Percentiles rank a stretch among this genome's conserved stretches.
These are phyloP conservation scores for Drosophila phalerata DNA, from an alignment of 2,888 invertebrate species.

Conservation along the genomic window DNA sequence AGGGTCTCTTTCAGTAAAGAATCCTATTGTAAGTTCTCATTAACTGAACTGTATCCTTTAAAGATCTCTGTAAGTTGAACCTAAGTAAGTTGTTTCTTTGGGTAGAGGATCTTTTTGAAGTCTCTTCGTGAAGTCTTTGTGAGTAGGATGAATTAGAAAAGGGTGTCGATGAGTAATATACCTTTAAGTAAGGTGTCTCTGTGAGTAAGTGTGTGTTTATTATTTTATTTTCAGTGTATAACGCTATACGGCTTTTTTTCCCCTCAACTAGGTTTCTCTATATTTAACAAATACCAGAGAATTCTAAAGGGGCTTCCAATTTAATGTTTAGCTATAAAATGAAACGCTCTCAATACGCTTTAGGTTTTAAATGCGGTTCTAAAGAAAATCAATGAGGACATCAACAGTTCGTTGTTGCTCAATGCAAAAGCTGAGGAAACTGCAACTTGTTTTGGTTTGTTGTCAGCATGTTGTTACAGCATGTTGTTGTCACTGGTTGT, in stretches of 20 bases:
- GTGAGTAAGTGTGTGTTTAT: neutral
- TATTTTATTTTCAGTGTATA: too few relatives aligned
- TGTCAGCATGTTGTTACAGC: slow-evolving; percentile 34
- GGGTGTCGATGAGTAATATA: neutral
- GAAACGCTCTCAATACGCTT: neutral
- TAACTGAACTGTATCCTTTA: neutral
- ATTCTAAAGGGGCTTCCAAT: neutral
- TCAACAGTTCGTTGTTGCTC: slow-evolving; percentile 29
- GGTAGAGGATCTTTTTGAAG: too few relatives aligned
- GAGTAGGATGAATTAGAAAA: neutral
- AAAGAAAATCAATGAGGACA: slow-evolving; percentile 22
- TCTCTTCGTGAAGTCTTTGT: neutral
- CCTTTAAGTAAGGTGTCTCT: neutral
- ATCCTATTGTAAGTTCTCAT: neutral
- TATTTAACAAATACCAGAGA: neutral
- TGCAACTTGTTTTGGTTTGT: slow-evolving; percentile 48
- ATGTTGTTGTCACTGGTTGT: slow-evolving; percentile 26
- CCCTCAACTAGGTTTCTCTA: neutral
- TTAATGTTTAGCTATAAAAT: neutral
- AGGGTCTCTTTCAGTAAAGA: neutral
- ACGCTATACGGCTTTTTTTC: too few relatives aligned
- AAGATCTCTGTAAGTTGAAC: neutral
- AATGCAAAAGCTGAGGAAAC: slow-evolving; percentile 5
- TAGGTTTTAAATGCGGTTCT: neutral
- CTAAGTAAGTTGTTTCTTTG: too few relatives aligned